Evolutionary conservation across 2,888 invertebrate genomes (phyloP).

Genomic region (Holacanthella duospinosa): DNA sequence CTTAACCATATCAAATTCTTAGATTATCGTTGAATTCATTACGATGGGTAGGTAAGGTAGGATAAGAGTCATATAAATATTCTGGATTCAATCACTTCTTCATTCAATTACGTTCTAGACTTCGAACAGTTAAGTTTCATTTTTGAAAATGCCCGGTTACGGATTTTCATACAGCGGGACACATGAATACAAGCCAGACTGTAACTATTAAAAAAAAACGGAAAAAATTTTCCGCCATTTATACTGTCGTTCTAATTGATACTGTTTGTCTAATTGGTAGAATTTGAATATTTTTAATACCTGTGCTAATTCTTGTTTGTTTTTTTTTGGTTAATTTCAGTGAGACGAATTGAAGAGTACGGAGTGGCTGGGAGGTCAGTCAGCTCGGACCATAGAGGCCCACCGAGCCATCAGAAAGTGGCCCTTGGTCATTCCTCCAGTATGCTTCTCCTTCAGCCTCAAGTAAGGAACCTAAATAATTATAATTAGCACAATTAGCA

Average conservation of each 20-base stretch:
- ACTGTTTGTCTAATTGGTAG: too few relatives aligned
- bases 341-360: slow-evolving; percentile 34
- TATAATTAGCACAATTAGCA: too few relatives aligned
- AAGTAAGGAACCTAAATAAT: slow-evolving; percentile 50
- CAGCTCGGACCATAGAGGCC: slow-evolving; percentile 23
- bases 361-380: slow-evolving; percentile 26
- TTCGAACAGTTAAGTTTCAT: not conserved
- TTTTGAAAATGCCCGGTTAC: not conserved
- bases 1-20: too few relatives aligned
- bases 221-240: too few relatives aligned
- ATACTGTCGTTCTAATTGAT: too few relatives aligned
- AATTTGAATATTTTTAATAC: not conserved
- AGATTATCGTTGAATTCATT: too few relatives aligned
- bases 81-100: not conserved
- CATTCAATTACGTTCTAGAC: not conserved
- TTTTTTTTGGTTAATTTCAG: slow-evolving; percentile 19
- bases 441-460: slow-evolving; percentile 89
- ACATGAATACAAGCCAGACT: not conserved
- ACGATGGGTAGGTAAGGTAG: too few relatives aligned
- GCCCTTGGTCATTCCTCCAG: slow-evolving; percentile 50
- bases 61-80: slow-evolving; percentile 5
- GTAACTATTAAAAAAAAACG: too few relatives aligned
- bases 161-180: not conserved
- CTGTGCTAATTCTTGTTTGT: slow-evolving; percentile 4
- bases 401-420: slow-evolving; percentile 30